Evolutionary conservation across 2,113 vertebrate species (phyloP).

Genomic region (Atherinomorus stipes): DNA sequence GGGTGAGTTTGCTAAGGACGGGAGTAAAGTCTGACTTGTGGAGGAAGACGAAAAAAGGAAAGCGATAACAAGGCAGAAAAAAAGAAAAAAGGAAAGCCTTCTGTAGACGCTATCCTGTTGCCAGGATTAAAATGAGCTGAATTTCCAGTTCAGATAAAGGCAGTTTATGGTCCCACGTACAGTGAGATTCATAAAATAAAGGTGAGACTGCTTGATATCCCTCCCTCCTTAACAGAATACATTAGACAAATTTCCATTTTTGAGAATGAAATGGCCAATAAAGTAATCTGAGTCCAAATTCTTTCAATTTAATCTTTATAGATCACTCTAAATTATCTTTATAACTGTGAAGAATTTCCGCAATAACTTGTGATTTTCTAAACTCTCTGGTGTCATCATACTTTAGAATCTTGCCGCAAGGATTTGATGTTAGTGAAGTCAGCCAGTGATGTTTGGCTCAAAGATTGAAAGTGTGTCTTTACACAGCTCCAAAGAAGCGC

Average conservation of each 20-base stretch:
- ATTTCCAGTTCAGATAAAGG: constrained; percentile 21
- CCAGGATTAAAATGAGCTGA: neutral
- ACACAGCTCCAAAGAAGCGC: too few relatives aligned
- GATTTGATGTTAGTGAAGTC: too few relatives aligned
- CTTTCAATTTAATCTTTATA: too few relatives aligned
- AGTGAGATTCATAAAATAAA: neutral
- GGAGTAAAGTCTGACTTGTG: constrained; percentile 26
- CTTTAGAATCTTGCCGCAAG: neutral
- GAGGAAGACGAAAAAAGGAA: constrained; percentile 4
- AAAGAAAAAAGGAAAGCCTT: neutral
- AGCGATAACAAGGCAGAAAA: constrained; percentile 4
- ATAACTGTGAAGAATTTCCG: too few relatives aligned
- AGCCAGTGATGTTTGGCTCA: too few relatives aligned
- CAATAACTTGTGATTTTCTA: too few relatives aligned
- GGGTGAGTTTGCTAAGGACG: constrained; percentile 34
- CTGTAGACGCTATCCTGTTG: neutral
- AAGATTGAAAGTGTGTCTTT: too few relatives aligned
- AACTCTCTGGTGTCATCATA: neutral
- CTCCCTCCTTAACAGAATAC: neutral
- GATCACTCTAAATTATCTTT: too few relatives aligned
- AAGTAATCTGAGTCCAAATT: too few relatives aligned
- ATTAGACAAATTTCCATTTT: neutral
- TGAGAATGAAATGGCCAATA: neutral
- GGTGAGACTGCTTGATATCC: constrained; percentile 21
- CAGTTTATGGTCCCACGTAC: constrained; percentile 18